Evolutionary conservation across 2,797 vertebrate species (phyloP).

Genomic region (Borostomias antarcticus): DNA sequence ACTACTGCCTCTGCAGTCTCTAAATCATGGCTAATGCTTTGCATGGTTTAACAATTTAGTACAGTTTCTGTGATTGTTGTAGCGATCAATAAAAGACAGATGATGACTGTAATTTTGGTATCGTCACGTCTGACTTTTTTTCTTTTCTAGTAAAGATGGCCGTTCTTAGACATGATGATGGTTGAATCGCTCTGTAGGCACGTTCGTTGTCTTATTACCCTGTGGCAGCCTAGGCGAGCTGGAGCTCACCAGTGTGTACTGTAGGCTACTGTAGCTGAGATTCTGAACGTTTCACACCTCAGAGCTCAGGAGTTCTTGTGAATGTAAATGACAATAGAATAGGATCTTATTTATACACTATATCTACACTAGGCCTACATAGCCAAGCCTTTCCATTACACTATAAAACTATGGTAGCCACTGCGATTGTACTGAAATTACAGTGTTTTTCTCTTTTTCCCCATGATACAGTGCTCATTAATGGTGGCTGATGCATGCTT

Average conservation of each 20-base stretch:
- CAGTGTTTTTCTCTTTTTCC: background rate
- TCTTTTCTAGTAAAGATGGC: too few relatives aligned
- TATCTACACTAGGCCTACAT: background rate
- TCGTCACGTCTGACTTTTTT: too few relatives aligned
- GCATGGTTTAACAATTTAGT: background rate
- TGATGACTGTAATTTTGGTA: background rate
- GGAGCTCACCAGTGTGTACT: too few relatives aligned
- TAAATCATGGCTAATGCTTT: background rate
- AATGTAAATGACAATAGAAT: background rate
- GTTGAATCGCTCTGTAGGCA: too few relatives aligned
- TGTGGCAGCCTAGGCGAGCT: too few relatives aligned
- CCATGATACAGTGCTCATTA: background rate
- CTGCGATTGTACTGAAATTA: background rate
- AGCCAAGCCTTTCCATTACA: too few relatives aligned
- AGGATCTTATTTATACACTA: background rate
- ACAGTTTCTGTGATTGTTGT: background rate
- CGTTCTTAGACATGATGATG: too few relatives aligned
- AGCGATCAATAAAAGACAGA: background rate
- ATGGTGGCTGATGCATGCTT: constrained; percentile 1
- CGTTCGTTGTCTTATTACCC: too few relatives aligned
- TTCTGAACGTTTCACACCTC: background rate
- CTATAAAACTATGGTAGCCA: background rate
- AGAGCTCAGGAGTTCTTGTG: background rate
- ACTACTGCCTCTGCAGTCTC: background rate
- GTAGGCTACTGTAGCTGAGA: background rate